phyloP scores from a whole-genome alignment of 2,113 vertebrate genomes.

The Zapus hudsonius region DNA sequence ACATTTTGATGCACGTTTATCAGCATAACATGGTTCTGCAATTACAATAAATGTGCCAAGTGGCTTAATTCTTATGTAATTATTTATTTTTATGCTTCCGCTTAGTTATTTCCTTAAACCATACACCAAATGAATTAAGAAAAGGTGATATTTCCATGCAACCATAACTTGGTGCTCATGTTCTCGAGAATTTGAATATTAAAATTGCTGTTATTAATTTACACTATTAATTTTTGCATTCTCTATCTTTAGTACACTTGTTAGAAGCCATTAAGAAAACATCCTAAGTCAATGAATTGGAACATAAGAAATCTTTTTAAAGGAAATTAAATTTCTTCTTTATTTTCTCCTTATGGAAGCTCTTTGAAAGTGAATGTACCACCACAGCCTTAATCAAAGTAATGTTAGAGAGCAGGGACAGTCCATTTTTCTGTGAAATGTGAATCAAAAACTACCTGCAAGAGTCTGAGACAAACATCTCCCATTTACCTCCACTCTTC shows the following conservation, averaged over 20 bases:
- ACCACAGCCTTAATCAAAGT: conserved; percentile 26
- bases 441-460: conserved; percentile 60
- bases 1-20: conserved; percentile 1
- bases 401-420: conserved; percentile 4
- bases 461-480: conserved; percentile 51
- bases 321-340: conserved; percentile 42
- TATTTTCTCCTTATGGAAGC: conserved; percentile 42
- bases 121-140: background rate
- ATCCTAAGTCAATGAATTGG: conserved; percentile 48
- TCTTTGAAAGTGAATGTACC: conserved; percentile 48
- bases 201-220: conserved; percentile 56
- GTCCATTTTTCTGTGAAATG: conserved; percentile 35
- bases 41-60: conserved; percentile 36
- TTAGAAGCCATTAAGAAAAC: conserved; percentile 25
- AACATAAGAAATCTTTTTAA: conserved; percentile 47
- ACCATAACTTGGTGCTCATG: conserved; percentile 13
- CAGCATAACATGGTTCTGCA: background rate
- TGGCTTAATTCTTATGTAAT: conserved; percentile 10
- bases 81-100: conserved; percentile 27
- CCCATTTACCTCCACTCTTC: conserved; percentile 34
- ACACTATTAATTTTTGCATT: conserved; percentile 45
- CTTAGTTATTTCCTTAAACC: conserved; percentile 53
- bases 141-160: background rate
- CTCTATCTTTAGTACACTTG: background rate
- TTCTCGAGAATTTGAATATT: conserved; percentile 56